Conservation (phyloP, 2,797 vertebrate genomes). For the Myotis vivesi region DNA sequence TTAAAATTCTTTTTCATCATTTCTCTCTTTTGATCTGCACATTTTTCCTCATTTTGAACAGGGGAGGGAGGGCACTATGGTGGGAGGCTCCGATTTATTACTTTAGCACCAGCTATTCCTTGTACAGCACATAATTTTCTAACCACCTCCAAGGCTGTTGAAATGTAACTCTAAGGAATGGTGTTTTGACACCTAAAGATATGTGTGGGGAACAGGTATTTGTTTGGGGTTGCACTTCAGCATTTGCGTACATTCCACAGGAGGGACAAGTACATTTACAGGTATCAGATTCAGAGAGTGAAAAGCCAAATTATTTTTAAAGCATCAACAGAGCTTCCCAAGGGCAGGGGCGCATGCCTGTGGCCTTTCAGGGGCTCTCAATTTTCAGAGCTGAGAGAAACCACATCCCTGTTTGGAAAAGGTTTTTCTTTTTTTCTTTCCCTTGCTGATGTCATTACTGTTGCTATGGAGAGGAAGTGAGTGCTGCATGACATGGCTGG, state of each 20-base stretch:
- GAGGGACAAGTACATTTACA: constrained; percentile 65
- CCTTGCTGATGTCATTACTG: constrained; percentile 80
- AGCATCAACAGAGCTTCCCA: constrained; percentile 68
- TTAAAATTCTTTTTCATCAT: background rate
- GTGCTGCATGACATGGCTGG: constrained; percentile 74
- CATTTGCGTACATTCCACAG: constrained; percentile 61
- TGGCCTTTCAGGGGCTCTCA: constrained; percentile 70
- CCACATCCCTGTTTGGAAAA: constrained; percentile 71
- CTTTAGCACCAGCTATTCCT: background rate
- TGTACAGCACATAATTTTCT: constrained; percentile 25
- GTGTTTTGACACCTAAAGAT: constrained; percentile 16
- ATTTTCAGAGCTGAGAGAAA: constrained; percentile 80
- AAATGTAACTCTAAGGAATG: constrained; percentile 34
- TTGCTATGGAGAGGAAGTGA: constrained; percentile 88
- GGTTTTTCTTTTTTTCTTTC: constrained; percentile 34
- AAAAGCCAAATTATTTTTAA: constrained; percentile 76
- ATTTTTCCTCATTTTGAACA: background rate
- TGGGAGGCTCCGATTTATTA: background rate
- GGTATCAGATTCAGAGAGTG: constrained; percentile 45
- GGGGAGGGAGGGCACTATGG: background rate
- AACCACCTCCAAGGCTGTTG: background rate
- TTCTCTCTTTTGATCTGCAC: background rate
- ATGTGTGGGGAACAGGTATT: constrained; percentile 11
- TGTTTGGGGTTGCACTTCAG: constrained; percentile 7
- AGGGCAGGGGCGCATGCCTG: constrained; percentile 61